Evolutionary conservation across 2,888 invertebrate genomes (phyloP), one percentile per base, ranked within the genome.

Genomic region (Meteorus cinctellus): DNA sequence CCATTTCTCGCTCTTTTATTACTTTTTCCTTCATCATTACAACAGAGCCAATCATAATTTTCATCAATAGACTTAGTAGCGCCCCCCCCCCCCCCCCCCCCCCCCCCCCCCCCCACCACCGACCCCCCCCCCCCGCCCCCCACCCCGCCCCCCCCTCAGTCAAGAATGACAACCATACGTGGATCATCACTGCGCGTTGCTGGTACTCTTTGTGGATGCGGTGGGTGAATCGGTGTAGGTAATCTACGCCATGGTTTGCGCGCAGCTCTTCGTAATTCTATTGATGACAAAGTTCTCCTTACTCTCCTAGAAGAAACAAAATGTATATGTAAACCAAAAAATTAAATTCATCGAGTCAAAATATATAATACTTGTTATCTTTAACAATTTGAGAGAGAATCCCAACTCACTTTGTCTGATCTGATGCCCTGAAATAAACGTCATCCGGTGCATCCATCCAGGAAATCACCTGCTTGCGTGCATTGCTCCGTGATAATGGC

Each of bases 401-500:
- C 24, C 55, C 29, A 62, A 92, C 94, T 92, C 91, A 97, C 98
- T 96, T 98, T 91, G 96, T 96, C 84, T 93, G 92, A 84, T 96
- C 96, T 66, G 96, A 97, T 84, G 97, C 97, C 89, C 96, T 94
- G 91, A 97, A 98, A 91, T 97, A 98, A 81, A 98, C 95, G 91
- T 98, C 98, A 89, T 98, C 98, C 29, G 98, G 98, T 76, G 98
- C 98, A 90, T 98, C 98, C 95, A 97, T 97, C 97, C 97, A 98
- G 88, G 97, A 97, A 89, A 98, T 97, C 85, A 97, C 96, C 91
- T 97, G 97, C 87, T 97, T 97, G 69, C 96, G 93, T 2, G 88
- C 89, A 70, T 89, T 89, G 82, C 95, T 91, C 95, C 96, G 85
- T 94, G 97, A 91, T 94, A 97, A 83, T 94, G 94, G 93, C 93